Conservation (phyloP, 1,140 invertebrate species). For the Anastatus disparis region DNA sequence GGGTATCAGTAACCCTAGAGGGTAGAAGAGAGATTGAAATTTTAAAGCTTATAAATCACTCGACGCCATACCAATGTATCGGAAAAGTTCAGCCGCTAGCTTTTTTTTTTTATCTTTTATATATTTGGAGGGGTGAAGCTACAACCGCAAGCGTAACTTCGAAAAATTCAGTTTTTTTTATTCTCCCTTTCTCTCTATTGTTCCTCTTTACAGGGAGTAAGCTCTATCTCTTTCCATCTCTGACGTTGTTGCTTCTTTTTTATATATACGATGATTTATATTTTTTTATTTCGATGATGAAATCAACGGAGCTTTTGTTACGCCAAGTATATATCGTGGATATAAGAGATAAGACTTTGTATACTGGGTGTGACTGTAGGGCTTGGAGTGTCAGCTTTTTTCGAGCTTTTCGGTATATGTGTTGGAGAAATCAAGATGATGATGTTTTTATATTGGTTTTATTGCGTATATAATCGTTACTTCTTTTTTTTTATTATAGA, state of each 20-base stretch:
- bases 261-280: constrained; percentile 11
- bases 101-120: neutral
- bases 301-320: neutral
- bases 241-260: neutral
- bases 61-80: neutral
- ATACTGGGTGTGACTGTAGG: neutral
- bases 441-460: neutral
- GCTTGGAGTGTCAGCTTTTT: neutral
- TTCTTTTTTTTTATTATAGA: too few relatives aligned
- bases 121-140: too few relatives aligned
- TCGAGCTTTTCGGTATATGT: neutral
- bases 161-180: constrained; percentile 1
- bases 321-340: too few relatives aligned
- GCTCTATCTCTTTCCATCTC: neutral
- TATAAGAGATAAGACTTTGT: neutral
- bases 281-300: constrained; percentile 1
- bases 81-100: neutral
- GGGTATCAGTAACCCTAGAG: neutral
- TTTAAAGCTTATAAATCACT: constrained; percentile 31
- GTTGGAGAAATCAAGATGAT: neutral
- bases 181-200: neutral
- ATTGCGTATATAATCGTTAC: neutral
- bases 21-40: constrained; percentile 22
- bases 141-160: neutral
- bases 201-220: neutral